Conservation (phyloP, 2,113 vertebrate species). For the Elachura formosa region DNA sequence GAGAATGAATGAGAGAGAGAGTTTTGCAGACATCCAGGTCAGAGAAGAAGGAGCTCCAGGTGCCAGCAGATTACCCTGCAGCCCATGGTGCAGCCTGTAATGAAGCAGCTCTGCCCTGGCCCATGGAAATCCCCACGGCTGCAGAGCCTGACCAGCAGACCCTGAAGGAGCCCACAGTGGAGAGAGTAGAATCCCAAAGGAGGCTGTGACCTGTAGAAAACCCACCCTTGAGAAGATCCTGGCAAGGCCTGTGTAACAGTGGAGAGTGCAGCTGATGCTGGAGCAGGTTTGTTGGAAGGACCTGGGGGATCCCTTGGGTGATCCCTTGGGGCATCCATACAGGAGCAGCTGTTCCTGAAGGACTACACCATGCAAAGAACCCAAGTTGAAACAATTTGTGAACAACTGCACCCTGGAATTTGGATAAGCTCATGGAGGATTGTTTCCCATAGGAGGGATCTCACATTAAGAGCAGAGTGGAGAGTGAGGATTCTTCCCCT, state of each 20-base stretch:
- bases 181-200: background rate
- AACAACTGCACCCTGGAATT: background rate
- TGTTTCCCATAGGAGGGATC: background rate
- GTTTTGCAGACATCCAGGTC: too few species aligned
- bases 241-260: too few species aligned
- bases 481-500: background rate
- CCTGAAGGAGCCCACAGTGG: background rate
- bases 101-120: background rate
- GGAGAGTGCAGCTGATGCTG: background rate
- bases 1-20: background rate
- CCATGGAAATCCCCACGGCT: background rate
- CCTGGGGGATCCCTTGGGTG: too few species aligned
- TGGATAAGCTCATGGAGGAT: background rate
- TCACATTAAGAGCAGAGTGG: background rate
- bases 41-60: background rate
- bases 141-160: background rate
- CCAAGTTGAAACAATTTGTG: background rate
- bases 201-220: background rate
- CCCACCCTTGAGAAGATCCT: background rate
- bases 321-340: background rate
- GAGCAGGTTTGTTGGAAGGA: background rate
- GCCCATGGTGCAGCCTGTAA: fast-evolving
- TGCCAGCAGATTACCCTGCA: fast-evolving
- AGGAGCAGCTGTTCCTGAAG: background rate
- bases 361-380: background rate